These are phyloP conservation scores for Lethocerus indicus DNA, from an alignment of 1,140 invertebrate genomes.

Conservation along the genomic window DNA sequence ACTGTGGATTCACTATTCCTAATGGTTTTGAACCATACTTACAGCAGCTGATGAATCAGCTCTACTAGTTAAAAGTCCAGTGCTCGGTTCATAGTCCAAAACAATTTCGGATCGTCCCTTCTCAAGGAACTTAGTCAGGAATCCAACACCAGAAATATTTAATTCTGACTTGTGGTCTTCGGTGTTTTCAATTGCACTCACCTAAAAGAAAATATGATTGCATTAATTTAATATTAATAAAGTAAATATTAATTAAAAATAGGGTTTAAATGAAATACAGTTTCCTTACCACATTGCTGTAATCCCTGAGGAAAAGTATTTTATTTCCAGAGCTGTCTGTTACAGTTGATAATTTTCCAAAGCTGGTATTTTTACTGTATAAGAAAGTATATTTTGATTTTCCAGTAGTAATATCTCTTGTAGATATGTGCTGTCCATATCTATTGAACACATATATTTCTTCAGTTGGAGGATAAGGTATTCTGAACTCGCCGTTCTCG, in stretches of 20 bases:
- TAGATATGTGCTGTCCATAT: conserved; percentile 87
- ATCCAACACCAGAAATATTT: conserved; percentile 73
- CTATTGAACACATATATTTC: conserved; percentile 90
- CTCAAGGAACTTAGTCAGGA: conserved; percentile 63
- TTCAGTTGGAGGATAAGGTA: conserved; percentile 75
- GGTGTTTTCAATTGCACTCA: conserved; percentile 82
- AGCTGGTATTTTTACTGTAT: conserved; percentile 92
- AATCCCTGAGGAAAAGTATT: conserved; percentile 78
- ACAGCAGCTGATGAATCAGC: conserved; percentile 37
- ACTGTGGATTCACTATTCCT: no score
- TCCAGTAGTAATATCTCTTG: conserved; percentile 80
- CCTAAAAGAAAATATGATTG: conserved; percentile 18
- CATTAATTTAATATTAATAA: neutral
- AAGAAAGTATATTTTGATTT: conserved; percentile 86
- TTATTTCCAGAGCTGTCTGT: conserved; percentile 87
- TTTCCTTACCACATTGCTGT: conserved; percentile 53
- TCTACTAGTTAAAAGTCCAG: conserved; percentile 59
- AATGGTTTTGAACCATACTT: conserved; percentile 21
- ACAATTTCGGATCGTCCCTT: conserved; percentile 65
- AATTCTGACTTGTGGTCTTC: conserved; percentile 82
- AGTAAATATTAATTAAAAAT: neutral
- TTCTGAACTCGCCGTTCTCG: conserved; percentile 80
- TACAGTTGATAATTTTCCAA: conserved; percentile 82
- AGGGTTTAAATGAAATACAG: neutral
- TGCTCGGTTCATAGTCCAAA: conserved; percentile 67